Percentiles rank a stretch among this genome's conserved stretches.
phyloP scores from a whole-genome alignment of 92 coral and sea anemone genomes.

The Parazoanthus darwini region DNA sequence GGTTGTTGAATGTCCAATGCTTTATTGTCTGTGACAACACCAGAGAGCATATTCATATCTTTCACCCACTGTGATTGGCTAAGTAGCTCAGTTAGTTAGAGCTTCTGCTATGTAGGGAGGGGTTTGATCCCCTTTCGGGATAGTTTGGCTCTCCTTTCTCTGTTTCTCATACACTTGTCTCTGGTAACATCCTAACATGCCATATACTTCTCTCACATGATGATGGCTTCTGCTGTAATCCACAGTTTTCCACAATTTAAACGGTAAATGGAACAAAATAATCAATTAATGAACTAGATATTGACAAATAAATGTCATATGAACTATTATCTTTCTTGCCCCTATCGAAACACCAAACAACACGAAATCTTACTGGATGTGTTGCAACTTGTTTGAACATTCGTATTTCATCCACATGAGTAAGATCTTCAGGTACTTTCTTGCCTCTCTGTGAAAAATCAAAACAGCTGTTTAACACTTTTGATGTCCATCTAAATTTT shows the following conservation, averaged over 20 bases:
- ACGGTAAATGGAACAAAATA: not conserved
- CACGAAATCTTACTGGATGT: conserved; percentile 72
- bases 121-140: no score
- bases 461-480: not conserved
- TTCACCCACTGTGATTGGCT: no score
- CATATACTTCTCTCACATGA: no score
- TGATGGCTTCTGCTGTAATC: not conserved
- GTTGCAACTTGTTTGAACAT: conserved; percentile 85
- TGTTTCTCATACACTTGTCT: no score
- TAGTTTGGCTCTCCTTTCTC: no score
- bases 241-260: not conserved
- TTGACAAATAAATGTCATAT: not conserved
- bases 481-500: not conserved
- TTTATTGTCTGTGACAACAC: no score
- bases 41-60: no score
- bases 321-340: not conserved
- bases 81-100: no score
- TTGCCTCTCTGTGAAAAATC: conserved; percentile 83
- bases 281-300: not conserved
- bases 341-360: not conserved
- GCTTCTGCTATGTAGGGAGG: no score
- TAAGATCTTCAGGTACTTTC: conserved; percentile 96
- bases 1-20: no score
- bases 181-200: no score
- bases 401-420: conserved; percentile 82